These are phyloP conservation scores for Brienomyrus brachyistius DNA, from an alignment of 2,113 vertebrate genomes.

Conservation along the genomic window DNA sequence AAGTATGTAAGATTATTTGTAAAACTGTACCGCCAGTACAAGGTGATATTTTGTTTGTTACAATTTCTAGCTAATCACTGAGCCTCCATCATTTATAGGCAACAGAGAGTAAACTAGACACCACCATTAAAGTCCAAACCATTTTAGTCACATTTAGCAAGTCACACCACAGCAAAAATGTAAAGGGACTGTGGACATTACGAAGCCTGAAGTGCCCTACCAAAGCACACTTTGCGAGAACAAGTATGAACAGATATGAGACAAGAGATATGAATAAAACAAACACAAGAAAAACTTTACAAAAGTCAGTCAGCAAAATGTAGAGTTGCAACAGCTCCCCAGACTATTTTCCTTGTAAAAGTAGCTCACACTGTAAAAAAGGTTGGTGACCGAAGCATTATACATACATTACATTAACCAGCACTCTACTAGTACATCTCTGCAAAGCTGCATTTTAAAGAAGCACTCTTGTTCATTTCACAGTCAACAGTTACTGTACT, in stretches of 20 bases:
- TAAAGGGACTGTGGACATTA: neutral
- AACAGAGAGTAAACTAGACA: neutral
- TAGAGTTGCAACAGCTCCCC: neutral
- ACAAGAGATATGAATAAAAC: neutral
- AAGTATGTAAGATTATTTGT: neutral
- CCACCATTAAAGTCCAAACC: no score
- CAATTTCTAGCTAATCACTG: neutral
- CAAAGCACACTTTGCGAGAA: neutral
- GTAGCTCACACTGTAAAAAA: neutral
- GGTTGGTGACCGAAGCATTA: neutral
- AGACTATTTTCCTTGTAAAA: neutral
- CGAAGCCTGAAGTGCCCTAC: neutral
- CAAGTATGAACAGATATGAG: neutral
- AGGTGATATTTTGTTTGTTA: neutral
- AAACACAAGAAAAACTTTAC: neutral
- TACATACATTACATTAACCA: neutral
- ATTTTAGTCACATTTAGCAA: neutral
- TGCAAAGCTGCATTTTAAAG: neutral
- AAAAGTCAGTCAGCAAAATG: neutral
- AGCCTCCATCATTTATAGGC: neutral
- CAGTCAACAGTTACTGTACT: neutral
- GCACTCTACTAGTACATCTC: no score
- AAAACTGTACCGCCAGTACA: neutral
- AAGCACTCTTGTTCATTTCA: neutral
- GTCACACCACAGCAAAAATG: neutral